phyloP scores from a whole-genome alignment of 2,888 invertebrate species.

The Cephalotes varians region DNA sequence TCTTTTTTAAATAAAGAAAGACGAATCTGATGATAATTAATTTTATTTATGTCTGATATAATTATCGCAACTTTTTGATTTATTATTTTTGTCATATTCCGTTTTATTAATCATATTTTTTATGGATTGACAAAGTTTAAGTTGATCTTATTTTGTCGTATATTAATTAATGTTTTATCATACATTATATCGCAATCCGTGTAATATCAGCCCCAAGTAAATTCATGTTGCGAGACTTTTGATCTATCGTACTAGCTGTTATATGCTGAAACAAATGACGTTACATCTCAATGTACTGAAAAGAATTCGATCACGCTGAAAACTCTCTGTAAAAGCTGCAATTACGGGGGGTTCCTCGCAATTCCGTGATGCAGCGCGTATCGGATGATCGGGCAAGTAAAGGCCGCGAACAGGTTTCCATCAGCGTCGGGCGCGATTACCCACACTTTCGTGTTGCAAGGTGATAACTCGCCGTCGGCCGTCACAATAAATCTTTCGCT shows the following conservation, averaged over 20 bases:
- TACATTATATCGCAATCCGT: neutral
- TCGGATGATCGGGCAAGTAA: slow-evolving; percentile 66
- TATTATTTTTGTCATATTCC: neutral
- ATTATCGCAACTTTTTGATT: neutral
- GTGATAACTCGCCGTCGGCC: slow-evolving; percentile 69
- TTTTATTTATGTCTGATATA: neutral
- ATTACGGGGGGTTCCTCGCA: slow-evolving; percentile 48
- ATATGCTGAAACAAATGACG: slow-evolving; percentile 8
- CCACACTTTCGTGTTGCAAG: slow-evolving; percentile 68
- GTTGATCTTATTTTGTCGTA: neutral
- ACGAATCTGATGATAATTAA: neutral
- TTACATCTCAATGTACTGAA: slow-evolving; percentile 33
- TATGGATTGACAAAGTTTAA: neutral
- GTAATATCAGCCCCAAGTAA: neutral
- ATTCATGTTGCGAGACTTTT: neutral
- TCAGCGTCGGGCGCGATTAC: slow-evolving; percentile 58
- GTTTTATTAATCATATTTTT: neutral
- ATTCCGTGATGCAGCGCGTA: slow-evolving; percentile 55
- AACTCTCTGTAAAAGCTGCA: slow-evolving; percentile 43
- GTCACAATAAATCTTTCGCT: slow-evolving; percentile 69
- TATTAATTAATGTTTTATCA: neutral
- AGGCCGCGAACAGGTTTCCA: slow-evolving; percentile 66
- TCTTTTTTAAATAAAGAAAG: neutral
- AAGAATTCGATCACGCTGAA: slow-evolving; percentile 27
- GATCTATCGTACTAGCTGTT: neutral